These are phyloP conservation scores for Heliconius eleuchia DNA, from an alignment of 1,140 invertebrate species.

Conservation along the genomic window DNA sequence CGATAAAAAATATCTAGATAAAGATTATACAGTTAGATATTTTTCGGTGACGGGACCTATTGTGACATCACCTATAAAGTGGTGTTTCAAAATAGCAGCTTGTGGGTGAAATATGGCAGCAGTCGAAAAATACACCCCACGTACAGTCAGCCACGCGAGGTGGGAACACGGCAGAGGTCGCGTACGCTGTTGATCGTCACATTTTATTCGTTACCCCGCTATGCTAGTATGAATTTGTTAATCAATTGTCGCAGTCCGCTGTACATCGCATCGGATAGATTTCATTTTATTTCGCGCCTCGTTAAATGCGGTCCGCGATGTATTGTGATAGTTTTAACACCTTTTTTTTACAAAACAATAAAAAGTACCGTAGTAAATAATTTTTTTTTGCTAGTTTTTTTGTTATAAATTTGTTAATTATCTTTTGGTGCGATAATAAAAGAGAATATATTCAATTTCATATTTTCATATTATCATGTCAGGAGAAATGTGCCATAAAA, in stretches of 20 bases:
- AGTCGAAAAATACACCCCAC: slow-evolving; percentile 44
- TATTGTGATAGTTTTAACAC: slow-evolving; percentile 18
- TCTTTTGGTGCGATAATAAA: too few relatives aligned
- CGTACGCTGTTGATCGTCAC: slow-evolving; percentile 13
- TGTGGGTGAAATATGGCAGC: slow-evolving; percentile 50
- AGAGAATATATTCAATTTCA: too few relatives aligned
- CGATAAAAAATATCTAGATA: background rate
- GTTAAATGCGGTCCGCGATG: slow-evolving; percentile 41
- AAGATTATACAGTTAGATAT: background rate
- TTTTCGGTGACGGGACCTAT: background rate
- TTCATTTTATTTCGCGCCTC: slow-evolving; percentile 57
- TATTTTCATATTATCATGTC: too few relatives aligned
- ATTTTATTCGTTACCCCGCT: slow-evolving; percentile 15
- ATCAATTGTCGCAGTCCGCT: slow-evolving; percentile 23
- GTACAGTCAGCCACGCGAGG: slow-evolving; percentile 20
- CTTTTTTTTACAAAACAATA: background rate
- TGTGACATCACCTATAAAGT: slow-evolving; percentile 17
- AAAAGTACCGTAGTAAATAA: background rate
- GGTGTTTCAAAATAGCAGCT: slow-evolving; percentile 19
- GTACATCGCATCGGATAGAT: slow-evolving; percentile 46
- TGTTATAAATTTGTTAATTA: background rate
- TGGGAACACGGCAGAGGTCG: background rate
- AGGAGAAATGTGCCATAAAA: too few relatives aligned
- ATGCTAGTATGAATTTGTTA: slow-evolving; percentile 15
- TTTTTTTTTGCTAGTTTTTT: background rate